phyloP scores from a whole-genome alignment of 1,140 invertebrate species.

The Venturia canescens region DNA sequence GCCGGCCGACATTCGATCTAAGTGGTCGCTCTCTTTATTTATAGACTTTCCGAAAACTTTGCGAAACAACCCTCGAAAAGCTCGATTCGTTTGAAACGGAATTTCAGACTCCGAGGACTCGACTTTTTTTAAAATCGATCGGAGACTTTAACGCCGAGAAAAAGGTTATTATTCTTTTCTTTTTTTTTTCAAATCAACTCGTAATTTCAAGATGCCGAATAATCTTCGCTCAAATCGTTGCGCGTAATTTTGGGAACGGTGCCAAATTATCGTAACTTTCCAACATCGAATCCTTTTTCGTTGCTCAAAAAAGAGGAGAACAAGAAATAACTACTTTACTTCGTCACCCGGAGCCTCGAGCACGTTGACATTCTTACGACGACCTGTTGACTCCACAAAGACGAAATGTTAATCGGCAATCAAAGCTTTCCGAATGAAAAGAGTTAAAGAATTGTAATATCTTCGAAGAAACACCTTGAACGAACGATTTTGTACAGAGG shows the following conservation, averaged over 20 bases:
- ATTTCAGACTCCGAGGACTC: too few relatives aligned
- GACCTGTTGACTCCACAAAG: too few relatives aligned
- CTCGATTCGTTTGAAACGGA: background rate
- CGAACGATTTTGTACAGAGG: too few relatives aligned
- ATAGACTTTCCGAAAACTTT: slow-evolving; percentile 74
- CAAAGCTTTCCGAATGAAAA: background rate
- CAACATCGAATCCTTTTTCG: slow-evolving; percentile 6
- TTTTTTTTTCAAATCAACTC: background rate
- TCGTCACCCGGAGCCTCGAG: background rate
- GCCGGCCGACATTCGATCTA: slow-evolving; percentile 76
- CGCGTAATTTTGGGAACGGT: slow-evolving; percentile 50
- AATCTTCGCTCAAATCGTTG: background rate
- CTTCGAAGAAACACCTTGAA: too few relatives aligned
- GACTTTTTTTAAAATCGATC: too few relatives aligned
- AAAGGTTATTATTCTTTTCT: background rate
- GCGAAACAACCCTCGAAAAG: slow-evolving; percentile 58
- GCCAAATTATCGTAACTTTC: slow-evolving; percentile 28
- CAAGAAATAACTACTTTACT: background rate
- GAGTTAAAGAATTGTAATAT: background rate
- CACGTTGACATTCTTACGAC: background rate
- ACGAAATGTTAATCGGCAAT: too few relatives aligned
- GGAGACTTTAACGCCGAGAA: too few relatives aligned
- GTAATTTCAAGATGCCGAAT: background rate
- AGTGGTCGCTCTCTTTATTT: slow-evolving; percentile 68
- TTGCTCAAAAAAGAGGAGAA: background rate